Evolutionary conservation across 2,888 invertebrate species (phyloP).

Genomic region (Synergus umbraculus): DNA sequence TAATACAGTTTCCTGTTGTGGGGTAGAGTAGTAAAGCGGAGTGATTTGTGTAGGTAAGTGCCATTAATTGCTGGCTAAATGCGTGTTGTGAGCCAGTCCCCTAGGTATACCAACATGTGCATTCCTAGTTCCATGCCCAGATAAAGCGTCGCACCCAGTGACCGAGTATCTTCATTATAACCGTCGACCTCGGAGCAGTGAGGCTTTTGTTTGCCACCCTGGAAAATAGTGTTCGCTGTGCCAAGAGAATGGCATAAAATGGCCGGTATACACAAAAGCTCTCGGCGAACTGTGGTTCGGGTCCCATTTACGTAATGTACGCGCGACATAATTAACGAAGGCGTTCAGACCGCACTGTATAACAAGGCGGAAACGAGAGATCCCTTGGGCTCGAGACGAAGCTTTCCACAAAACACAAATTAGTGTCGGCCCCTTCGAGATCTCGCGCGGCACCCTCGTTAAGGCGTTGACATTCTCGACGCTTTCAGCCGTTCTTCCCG

Average conservation of each 20-base stretch:
- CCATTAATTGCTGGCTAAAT: conserved; percentile 39
- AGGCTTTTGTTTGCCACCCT: conserved; percentile 43
- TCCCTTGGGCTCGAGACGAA: conserved; percentile 54
- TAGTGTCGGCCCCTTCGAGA: conserved; percentile 60
- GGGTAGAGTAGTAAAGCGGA: neutral
- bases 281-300: conserved; percentile 52
- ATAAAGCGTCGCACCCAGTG: conserved; percentile 36
- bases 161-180: conserved; percentile 40
- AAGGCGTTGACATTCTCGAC: conserved; percentile 65
- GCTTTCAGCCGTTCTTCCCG: conserved; percentile 42
- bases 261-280: conserved; percentile 43
- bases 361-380: conserved; percentile 67
- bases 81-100: conserved; percentile 30
- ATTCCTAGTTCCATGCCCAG: conserved; percentile 38
- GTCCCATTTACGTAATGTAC: conserved; percentile 67
- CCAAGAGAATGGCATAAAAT: conserved; percentile 45
- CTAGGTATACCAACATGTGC: conserved; percentile 38
- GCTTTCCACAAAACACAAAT: conserved; percentile 67
- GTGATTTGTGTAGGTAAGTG: conserved; percentile 27
- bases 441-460: conserved; percentile 59
- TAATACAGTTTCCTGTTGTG: neutral
- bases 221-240: conserved; percentile 50
- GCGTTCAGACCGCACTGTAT: conserved; percentile 65
- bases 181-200: conserved; percentile 19
- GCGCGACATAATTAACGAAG: conserved; percentile 73